Conservation (phyloP, 2,888 invertebrate species). For the Lordiphosa andalusiaca region DNA sequence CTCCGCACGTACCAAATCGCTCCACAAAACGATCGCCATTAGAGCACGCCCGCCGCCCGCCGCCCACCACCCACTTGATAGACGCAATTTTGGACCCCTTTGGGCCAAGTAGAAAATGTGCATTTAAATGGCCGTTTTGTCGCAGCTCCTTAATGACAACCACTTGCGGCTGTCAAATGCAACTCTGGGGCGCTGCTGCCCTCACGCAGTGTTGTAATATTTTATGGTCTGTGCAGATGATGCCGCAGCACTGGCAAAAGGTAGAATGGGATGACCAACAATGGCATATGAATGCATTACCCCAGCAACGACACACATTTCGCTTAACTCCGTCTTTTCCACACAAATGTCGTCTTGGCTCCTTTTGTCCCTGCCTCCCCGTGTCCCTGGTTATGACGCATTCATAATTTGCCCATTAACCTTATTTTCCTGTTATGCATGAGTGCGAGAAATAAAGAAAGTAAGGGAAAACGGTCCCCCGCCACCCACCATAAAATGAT, state of each 20-base stretch:
- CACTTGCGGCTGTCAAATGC: slow-evolving; percentile 76
- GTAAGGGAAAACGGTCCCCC: slow-evolving; percentile 49
- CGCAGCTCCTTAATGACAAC: slow-evolving; percentile 67
- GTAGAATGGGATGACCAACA: slow-evolving; percentile 42
- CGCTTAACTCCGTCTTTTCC: slow-evolving; percentile 39
- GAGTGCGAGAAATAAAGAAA: slow-evolving; percentile 52
- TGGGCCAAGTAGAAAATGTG: slow-evolving; percentile 36
- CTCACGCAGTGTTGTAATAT: slow-evolving; percentile 65
- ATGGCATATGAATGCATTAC: slow-evolving; percentile 69
- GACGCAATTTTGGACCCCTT: slow-evolving; percentile 55
- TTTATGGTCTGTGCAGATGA: slow-evolving; percentile 43
- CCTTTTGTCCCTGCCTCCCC: slow-evolving; percentile 21
- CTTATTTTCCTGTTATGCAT: slow-evolving; percentile 71
- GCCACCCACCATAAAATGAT: slow-evolving; percentile 21
- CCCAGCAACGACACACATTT: slow-evolving; percentile 12
- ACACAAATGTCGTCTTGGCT: slow-evolving; percentile 22
- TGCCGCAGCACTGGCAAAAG: too few relatives aligned
- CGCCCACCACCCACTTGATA: slow-evolving; percentile 60
- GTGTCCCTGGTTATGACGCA: slow-evolving; percentile 38
- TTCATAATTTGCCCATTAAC: slow-evolving; percentile 74
- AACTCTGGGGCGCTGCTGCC: slow-evolving; percentile 47
- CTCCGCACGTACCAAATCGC: slow-evolving; percentile 45
- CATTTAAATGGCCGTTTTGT: slow-evolving; percentile 71
- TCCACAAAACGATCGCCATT: slow-evolving; percentile 5
- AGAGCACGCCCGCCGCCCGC: not conserved